Base-by-base conservation (phyloP, 2,888 invertebrate species). In the Eumacrocentrus americanus region DNA sequence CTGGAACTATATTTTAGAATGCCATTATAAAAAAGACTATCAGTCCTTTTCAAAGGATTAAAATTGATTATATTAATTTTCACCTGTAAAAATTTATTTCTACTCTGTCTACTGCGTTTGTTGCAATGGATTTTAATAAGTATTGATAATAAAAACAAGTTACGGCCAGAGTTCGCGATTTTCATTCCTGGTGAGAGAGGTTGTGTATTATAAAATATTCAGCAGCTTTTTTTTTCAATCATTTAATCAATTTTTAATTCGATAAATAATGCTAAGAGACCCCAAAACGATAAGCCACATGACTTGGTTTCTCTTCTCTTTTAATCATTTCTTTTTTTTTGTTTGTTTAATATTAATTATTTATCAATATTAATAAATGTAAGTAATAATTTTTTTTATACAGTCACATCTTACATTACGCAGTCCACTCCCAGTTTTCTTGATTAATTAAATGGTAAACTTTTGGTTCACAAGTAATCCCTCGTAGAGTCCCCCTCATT, bases 361-460 rank as follows among this genome's bases (percentile, higher is more conserved):
- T 64, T 60, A 55, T 63, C 54, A 62, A 59, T 68, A 60, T 63
- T 67, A 62, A 67, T 62, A 62, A 65, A 62, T 64, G 65, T 62
- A 68, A 64, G 64, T 65, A 64, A 62, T 65, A 53, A 65, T 58
- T 66, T 65, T 61, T 57, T 57, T 66, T 60, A 62, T 54, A 62
- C 62, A 63, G 46, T 64, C 16, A 53, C 46, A 54, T 60, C 52
- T 65, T 68, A 70, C 62, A 57, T 66, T 67, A 68, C 52, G 61
- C 58, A 64, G 46, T 63, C 51, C 46, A 46, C 25, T 46, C 25
- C n/a, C 12, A 23, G 12, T 3, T 6, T 25, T 29, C 11, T 42
- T 53, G 38, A 40, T 52, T 23, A 22, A 0, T 37, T 34, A n/a
- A 12, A 38, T 14, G n/a, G 14, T 18, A 44, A 59, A n/a, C 23